Evolutionary conservation across 2,888 invertebrate species (phyloP).

Genomic region (Megalurothrips usitatus): DNA sequence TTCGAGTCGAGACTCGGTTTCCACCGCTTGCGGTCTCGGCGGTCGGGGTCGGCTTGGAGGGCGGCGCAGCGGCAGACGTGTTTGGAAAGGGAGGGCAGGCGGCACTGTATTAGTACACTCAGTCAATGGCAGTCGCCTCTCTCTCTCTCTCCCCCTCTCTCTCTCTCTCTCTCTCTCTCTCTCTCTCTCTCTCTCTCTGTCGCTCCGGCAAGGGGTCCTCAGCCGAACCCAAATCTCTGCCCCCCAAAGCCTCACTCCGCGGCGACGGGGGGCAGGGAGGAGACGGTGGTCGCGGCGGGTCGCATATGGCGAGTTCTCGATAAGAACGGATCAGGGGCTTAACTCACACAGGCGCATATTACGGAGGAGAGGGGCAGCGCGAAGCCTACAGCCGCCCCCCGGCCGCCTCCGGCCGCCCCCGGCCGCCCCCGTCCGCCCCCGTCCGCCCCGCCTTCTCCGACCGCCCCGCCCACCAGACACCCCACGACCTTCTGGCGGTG

Average conservation of each 20-base stretch:
- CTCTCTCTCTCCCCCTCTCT: no score
- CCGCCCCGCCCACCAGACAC: background rate
- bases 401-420: background rate
- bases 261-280: background rate
- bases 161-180: no score
- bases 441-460: background rate
- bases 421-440: background rate
- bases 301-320: slow-evolving; percentile 19
- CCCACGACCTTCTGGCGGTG: background rate
- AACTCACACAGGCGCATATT: slow-evolving; percentile 13
- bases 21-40: no score
- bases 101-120: background rate
- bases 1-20: background rate
- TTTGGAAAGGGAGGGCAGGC: background rate
- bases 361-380: background rate
- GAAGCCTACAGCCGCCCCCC: background rate
- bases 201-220: no score
- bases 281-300: background rate
- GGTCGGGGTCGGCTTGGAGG: no score
- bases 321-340: slow-evolving; percentile 19
- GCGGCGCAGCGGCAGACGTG: no score
- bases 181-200: no score
- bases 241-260: background rate
- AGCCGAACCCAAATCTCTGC: no score
- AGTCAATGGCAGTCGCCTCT: background rate